A percentile compares a stretch with the other conserved stretches of the same genome.
Evolutionary conservation across 2,113 vertebrate species (phyloP).

Genomic region (Buteo buteo): DNA sequence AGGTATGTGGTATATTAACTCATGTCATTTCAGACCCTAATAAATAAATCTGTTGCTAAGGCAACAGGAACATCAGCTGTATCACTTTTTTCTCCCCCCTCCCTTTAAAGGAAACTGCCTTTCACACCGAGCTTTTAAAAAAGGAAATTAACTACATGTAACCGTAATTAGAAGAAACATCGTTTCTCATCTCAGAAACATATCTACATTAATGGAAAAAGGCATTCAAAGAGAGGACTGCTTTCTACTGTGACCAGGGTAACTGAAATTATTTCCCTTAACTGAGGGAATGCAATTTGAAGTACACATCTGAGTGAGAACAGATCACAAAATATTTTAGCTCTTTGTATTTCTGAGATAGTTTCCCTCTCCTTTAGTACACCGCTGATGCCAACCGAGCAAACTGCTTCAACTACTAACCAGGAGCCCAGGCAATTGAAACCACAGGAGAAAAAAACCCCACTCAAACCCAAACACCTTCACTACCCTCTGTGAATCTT

Average conservation of each 20-base stretch:
- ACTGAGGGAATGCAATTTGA: constrained; percentile 39
- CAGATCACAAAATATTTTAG: constrained; percentile 43
- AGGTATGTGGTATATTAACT: constrained; percentile 94
- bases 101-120: constrained; percentile 69
- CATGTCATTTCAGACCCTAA: constrained; percentile 87
- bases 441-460: neutral
- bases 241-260: constrained; percentile 51
- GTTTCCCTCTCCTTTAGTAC: constrained; percentile 29
- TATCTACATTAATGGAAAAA: constrained; percentile 74
- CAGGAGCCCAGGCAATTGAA: constrained; percentile 17
- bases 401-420: neutral
- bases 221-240: constrained; percentile 53
- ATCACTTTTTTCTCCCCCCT: constrained; percentile 58
- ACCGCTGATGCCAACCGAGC: neutral
- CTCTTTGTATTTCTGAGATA: constrained; percentile 48
- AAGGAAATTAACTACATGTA: constrained; percentile 79
- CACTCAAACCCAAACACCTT: constrained; percentile 20
- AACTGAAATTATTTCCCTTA: constrained; percentile 55
- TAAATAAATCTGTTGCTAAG: constrained; percentile 91
- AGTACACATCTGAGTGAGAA: constrained; percentile 34
- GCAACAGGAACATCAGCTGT: constrained; percentile 79
- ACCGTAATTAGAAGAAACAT: constrained; percentile 85
- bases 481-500: neutral
- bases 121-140: constrained; percentile 79
- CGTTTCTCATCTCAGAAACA: constrained; percentile 72